Evolutionary conservation across 64 coral and sea anemone genomes (phyloP).

Genomic region (Dendronephthya gigantea): DNA sequence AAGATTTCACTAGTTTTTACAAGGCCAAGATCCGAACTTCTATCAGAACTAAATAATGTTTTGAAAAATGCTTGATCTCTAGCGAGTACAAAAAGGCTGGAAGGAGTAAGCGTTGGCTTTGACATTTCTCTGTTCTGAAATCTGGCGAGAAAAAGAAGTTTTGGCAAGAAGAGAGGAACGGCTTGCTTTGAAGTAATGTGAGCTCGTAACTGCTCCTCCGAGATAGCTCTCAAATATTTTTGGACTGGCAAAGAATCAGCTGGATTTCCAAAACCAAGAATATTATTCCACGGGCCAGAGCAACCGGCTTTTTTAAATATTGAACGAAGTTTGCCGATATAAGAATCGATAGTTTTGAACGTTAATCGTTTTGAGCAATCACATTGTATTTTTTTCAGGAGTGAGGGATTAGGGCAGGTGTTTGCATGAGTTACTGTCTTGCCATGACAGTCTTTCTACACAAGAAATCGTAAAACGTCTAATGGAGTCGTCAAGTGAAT

Average conservation of each 20-base stretch:
- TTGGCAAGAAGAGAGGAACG: not conserved
- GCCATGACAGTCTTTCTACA: constrained; percentile 28
- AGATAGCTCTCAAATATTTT: not conserved
- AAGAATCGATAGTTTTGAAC: constrained; percentile 1
- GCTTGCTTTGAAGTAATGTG: constrained; percentile 2
- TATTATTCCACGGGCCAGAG: not conserved
- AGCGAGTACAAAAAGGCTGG: constrained; percentile 6
- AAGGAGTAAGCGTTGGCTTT: not conserved
- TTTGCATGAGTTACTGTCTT: constrained; percentile 17
- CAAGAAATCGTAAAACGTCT: constrained; percentile 40
- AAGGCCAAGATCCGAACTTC: not conserved
- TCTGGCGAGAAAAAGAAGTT: not conserved
- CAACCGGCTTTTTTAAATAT: not conserved
- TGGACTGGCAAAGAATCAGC: not conserved
- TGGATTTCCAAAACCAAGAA: not conserved
- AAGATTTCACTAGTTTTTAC: constrained; percentile 1
- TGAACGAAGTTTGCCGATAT: not conserved
- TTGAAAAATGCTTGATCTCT: not conserved
- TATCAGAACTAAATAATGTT: not conserved
- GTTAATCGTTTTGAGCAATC: not conserved
- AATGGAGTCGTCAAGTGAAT: constrained; percentile 30
- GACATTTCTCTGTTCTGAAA: constrained; percentile 4
- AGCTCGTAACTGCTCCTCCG: not conserved
- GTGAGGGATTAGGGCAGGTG: not conserved
- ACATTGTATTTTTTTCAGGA: not conserved